Evolutionary conservation across 1,140 invertebrate species (phyloP).

Genomic region (Thalassaphorura encarpata): DNA sequence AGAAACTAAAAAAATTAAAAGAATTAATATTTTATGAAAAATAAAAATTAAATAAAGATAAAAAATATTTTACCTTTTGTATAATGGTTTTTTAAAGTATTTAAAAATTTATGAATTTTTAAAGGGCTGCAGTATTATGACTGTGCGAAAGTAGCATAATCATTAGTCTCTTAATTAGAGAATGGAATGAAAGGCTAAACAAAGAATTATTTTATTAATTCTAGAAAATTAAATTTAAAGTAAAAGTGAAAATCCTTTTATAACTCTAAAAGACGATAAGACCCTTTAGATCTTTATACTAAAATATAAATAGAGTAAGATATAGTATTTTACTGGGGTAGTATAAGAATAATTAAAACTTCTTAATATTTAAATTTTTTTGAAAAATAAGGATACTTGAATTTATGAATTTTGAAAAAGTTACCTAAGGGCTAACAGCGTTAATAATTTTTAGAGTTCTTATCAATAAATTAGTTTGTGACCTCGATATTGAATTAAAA

Average conservation of each 20-base stretch:
- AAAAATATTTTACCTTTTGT: slow-evolving; percentile 36
- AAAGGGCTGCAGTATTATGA: slow-evolving; percentile 54
- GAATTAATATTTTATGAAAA: no score
- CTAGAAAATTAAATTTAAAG: slow-evolving; percentile 41
- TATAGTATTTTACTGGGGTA: slow-evolving; percentile 45
- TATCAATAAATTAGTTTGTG: slow-evolving; percentile 54
- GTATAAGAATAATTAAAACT: slow-evolving; percentile 39
- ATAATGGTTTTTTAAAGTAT: not conserved
- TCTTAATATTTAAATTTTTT: slow-evolving; percentile 38
- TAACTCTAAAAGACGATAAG: slow-evolving; percentile 50
- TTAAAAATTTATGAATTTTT: slow-evolving; percentile 37
- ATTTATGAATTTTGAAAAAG: slow-evolving; percentile 42
- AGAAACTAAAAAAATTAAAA: no score
- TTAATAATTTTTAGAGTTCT: slow-evolving; percentile 52
- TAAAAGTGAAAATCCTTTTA: slow-evolving; percentile 54
- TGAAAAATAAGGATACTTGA: no score
- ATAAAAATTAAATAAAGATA: no score
- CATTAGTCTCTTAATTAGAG: slow-evolving; percentile 55
- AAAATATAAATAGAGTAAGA: no score
- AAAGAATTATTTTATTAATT: slow-evolving; percentile 42
- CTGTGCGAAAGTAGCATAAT: slow-evolving; percentile 61
- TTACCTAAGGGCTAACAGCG: slow-evolving; percentile 63
- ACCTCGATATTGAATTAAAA: slow-evolving; percentile 72
- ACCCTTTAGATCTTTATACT: slow-evolving; percentile 52
- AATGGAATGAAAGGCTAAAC: slow-evolving; percentile 53